Evolutionary conservation across 1,140 invertebrate genomes (phyloP), one percentile per base, ranked within the genome.

Genomic region (Helicoverpa zea): DNA sequence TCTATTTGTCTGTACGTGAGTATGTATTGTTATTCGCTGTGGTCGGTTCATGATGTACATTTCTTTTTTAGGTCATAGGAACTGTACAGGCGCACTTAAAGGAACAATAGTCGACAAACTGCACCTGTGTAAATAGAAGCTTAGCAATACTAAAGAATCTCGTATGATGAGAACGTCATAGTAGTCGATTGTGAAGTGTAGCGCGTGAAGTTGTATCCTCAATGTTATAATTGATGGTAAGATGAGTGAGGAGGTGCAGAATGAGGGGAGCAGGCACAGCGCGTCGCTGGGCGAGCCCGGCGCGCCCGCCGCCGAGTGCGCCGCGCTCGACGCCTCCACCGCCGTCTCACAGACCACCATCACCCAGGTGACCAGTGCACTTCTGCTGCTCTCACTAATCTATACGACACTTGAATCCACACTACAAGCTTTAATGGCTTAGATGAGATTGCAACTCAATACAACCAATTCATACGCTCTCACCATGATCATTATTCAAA

Each of bases 241-340:
- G 89, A 93, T 93, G 92, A 94, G 93, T 85, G 92, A 94, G 83
- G 92, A 93, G 86, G 87, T 81, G 83, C 88, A 91, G 74, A 84
- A 90, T 88, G 93, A 92, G 81, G 87, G 87, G 72, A 89, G 87
- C 85, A 90, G 90, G 80, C 88, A 89, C 79, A 86, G 83, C 84
- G 83, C 87, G 85, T 86, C 89, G 80, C 80, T 85, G 80, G 86
- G 81, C 63, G 86, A 88, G 68, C 79, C 84, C 56, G 87, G 81
- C 29, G 88, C 87, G 70, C 79, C 83, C 12, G 56, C 82, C 78
- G 64, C 79, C 72, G 64, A 56, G 84, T 52, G 66, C 30, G 86
- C 84, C 9, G 77, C 87, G 11, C 86, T 83, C 30, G 89, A 93
- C 66, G 88, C 87, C 79, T 90, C 88, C 52, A 91, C 90, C 43